Base-by-base conservation (phyloP, 2,888 invertebrate species). In the Serrognathus titanus region DNA sequence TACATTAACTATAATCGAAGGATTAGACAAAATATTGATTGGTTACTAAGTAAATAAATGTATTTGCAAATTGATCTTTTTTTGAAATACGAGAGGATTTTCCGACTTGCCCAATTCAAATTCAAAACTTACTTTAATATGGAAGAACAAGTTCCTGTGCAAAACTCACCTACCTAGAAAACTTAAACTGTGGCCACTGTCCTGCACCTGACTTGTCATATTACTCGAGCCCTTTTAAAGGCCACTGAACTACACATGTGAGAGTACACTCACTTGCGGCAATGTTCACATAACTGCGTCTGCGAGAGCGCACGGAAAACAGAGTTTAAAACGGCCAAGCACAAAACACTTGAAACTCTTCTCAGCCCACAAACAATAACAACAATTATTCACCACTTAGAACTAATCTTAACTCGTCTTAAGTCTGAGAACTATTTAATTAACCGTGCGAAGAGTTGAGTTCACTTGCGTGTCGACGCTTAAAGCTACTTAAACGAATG, bases 181-280 rank as follows among this genome's bases (percentile, higher is more conserved):
- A 36, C 37, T 49, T 36, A 37, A 16, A 38, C 16, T 38, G 38
- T 49, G 36, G 20, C 49, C 16, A 11, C 39, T 36, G 11, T 49
- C 49, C 38, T 39, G 37, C 49, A 49, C 49, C 49, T 49, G 49
- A 49, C 49, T 49, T 38, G 36, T 49, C 49, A 49, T 49, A 49
- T 38, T 49, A 10, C 49, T 49, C 38, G 49, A 38, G 37, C 49
- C 49, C 38, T 49, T 49, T 37, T 38, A 37, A 37, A 49, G 49
- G 49, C 49, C 49, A 49, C 37, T 49, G 49, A 49, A 49, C 49
- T 49, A 49, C 35, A 37, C 38, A 49, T 49, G 49, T 49, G 38
- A 20, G 24, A 31, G 20, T 36, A 10, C 36, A 49, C 49, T 38
- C 37, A 36, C 38, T 49, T 13, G 36, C 36, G 36, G 36, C 49